Percentiles rank a stretch among this genome's conserved stretches.
These are phyloP conservation scores for Clinocottus analis DNA, from an alignment of 2,113 vertebrate genomes.

Conservation along the genomic window DNA sequence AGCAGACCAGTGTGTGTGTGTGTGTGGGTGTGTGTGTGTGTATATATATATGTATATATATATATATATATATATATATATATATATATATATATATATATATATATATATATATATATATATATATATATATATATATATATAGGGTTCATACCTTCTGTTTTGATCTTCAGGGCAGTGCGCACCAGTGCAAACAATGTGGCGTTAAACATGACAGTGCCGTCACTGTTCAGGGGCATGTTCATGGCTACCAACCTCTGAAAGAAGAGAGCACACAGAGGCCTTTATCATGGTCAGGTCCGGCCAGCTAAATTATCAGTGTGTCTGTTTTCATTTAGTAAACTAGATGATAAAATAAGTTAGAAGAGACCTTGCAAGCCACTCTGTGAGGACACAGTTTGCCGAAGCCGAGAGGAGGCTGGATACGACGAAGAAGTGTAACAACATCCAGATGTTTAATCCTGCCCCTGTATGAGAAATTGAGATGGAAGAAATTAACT, in stretches of 20 bases:
- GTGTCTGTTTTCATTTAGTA: not conserved
- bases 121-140: not conserved
- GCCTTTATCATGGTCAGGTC: not conserved
- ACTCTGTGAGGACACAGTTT: constrained; percentile 98
- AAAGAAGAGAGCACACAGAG: constrained; percentile 53
- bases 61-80: too few species aligned
- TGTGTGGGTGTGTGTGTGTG: not conserved
- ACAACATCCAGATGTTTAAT: constrained; percentile 99
- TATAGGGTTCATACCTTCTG: constrained; percentile 87
- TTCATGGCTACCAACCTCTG: constrained; percentile 99
- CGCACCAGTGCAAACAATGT: constrained; percentile 98
- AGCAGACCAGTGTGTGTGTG: not conserved
- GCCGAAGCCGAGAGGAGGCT: constrained; percentile 97
- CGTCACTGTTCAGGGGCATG: constrained; percentile 99
- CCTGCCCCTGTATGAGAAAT: constrained; percentile 86
- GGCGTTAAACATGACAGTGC: constrained; percentile 99
- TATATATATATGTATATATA: not conserved
- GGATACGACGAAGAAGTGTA: constrained; percentile 94
- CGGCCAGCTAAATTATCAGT: not conserved
- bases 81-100: not conserved
- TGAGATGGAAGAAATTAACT: not conserved
- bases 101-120: too few species aligned
- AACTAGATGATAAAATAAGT: not conserved
- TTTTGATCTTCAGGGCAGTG: constrained; percentile 99
- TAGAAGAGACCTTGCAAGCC: constrained; percentile 92